phyloP scores from a whole-genome alignment of 1,140 invertebrate species.

The Rhizoglyphus robini region DNA sequence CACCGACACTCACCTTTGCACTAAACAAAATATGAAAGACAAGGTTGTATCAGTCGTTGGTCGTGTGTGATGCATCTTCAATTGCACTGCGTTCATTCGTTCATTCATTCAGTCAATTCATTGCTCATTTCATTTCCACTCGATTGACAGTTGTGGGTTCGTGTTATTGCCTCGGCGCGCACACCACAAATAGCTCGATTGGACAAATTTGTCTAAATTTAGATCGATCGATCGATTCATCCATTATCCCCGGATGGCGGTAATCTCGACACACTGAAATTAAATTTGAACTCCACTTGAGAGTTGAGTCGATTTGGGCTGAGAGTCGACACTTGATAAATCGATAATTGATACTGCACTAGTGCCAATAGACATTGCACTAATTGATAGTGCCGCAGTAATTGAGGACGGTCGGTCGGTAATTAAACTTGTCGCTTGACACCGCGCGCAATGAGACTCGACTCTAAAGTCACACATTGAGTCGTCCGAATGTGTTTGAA shows the following conservation, averaged over 20 bases:
- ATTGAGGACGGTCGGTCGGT: too few species aligned
- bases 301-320: background rate
- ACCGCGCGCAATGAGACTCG: too few species aligned
- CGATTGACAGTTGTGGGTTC: background rate
- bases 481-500: too few species aligned
- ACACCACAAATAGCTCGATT: background rate
- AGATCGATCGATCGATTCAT: conserved; percentile 15
- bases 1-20: too few species aligned
- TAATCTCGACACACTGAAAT: background rate
- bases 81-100: too few species aligned
- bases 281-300: background rate
- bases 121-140: background rate
- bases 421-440: too few species aligned
- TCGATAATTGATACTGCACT: conserved; percentile 9
- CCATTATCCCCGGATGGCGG: background rate
- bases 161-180: background rate
- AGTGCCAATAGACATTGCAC: too few species aligned
- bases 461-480: too few species aligned
- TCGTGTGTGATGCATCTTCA: too few species aligned
- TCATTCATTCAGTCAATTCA: background rate
- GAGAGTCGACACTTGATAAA: conserved; percentile 6
- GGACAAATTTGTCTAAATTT: conserved; percentile 13
- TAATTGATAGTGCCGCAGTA: too few species aligned
- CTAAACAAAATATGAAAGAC: too few species aligned
- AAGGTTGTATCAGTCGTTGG: too few species aligned